Evolutionary conservation across 2,113 vertebrate species (phyloP).

Genomic region (Campylomormyrus numenius): DNA sequence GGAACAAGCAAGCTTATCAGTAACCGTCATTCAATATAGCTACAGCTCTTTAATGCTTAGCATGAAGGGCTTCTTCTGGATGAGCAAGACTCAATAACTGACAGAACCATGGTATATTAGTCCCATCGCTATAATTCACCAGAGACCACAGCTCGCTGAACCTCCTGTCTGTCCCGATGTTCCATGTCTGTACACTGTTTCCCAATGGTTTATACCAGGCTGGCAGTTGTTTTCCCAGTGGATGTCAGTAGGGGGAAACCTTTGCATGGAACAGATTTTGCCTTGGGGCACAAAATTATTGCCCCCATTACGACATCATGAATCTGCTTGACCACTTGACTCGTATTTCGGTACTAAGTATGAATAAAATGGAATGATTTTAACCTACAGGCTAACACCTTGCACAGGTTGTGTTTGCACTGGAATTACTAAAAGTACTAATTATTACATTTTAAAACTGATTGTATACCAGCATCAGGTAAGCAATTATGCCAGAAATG

Average conservation of each 20-base stretch:
- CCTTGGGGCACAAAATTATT: background rate
- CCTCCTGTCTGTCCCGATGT: background rate
- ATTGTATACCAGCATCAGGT: background rate
- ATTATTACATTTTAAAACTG: background rate
- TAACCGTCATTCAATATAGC: background rate
- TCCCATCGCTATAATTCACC: background rate
- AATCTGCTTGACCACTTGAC: background rate
- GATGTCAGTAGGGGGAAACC: slow-evolving; percentile 20
- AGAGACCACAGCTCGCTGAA: background rate
- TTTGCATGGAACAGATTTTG: background rate
- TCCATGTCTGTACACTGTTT: background rate
- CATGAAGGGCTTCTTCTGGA: background rate
- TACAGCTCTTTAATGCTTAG: background rate
- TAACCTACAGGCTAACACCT: background rate
- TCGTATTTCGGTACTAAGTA: background rate
- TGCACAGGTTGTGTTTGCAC: background rate
- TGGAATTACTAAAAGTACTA: background rate
- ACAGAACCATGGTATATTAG: background rate
- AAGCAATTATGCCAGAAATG: background rate
- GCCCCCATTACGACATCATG: background rate
- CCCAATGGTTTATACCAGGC: background rate
- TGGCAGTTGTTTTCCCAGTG: background rate
- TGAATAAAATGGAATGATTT: background rate
- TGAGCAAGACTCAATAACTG: background rate
- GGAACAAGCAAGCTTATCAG: background rate